Evolutionary conservation across 1,140 invertebrate species (phyloP).

Genomic region (Zaprionus nigranus): DNA sequence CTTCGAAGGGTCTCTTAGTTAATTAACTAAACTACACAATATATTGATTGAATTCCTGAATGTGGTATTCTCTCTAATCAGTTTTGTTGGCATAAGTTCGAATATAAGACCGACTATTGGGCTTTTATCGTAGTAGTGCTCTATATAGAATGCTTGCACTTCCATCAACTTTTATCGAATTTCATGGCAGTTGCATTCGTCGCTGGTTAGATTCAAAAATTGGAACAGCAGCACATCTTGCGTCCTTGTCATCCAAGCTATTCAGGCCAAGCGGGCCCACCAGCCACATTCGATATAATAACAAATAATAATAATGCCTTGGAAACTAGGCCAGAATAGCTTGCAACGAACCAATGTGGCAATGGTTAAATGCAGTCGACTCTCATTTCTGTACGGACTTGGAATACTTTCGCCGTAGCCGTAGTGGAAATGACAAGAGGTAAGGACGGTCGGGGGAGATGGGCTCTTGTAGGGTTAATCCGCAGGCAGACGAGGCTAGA

Average conservation of each 20-base stretch:
- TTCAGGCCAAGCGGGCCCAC: background rate
- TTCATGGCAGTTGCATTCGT: slow-evolving; percentile 30
- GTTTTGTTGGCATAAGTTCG: background rate
- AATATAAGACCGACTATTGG: background rate
- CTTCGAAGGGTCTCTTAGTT: background rate
- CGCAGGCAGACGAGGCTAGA: slow-evolving; percentile 45
- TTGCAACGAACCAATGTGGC: slow-evolving; percentile 24
- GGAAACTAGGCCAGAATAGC: slow-evolving; percentile 62
- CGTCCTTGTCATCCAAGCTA: slow-evolving; percentile 60
- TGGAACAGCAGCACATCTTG: slow-evolving; percentile 16
- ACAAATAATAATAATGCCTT: slow-evolving; percentile 62
- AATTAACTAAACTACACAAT: background rate
- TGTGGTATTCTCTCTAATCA: background rate
- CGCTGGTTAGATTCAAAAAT: slow-evolving; percentile 26
- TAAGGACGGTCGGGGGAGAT: background rate
- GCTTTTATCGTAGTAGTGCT: background rate
- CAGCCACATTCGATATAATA: slow-evolving; percentile 58
- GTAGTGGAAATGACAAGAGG: slow-evolving; percentile 3
- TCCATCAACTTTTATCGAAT: slow-evolving; percentile 41
- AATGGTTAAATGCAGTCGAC: slow-evolving; percentile 52
- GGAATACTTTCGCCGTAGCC: slow-evolving; percentile 31
- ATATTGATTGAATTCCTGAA: slow-evolving; percentile 3
- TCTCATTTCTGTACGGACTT: slow-evolving; percentile 27
- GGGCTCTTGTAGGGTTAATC: slow-evolving; percentile 53
- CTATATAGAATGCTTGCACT: slow-evolving; percentile 5